A percentile compares a stretch with the other conserved stretches of the same genome.
Evolutionary conservation across 2,797 vertebrate genomes (phyloP).

Genomic region (Paramormyrops hopkinsi): DNA sequence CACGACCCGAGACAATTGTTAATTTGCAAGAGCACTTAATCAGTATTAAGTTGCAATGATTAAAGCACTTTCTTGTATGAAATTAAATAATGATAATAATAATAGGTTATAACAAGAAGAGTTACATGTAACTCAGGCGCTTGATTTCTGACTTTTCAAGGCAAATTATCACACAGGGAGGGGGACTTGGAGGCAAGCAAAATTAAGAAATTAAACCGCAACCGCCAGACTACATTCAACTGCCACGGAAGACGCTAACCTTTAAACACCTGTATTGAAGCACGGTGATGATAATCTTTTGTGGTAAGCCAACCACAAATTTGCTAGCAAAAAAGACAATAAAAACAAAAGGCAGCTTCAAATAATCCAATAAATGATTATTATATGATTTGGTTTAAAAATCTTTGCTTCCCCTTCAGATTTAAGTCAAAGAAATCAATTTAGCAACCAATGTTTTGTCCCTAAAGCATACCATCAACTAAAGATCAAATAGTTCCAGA

Average conservation of each 20-base stretch:
- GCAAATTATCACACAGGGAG: slow-evolving; percentile 2
- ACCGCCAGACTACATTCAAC: slow-evolving; percentile 18
- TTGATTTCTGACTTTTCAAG: slow-evolving; percentile 15
- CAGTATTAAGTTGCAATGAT: slow-evolving; percentile 36
- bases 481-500: neutral
- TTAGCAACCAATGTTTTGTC: neutral
- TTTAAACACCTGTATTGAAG: slow-evolving; percentile 47
- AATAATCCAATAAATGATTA: neutral
- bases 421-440: neutral
- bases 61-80: slow-evolving; percentile 48
- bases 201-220: neutral
- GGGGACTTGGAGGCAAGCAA: slow-evolving; percentile 8
- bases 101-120: slow-evolving; percentile 36
- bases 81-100: slow-evolving; percentile 27
- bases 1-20: slow-evolving; percentile 30
- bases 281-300: slow-evolving; percentile 43
- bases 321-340: neutral
- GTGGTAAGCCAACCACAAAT: slow-evolving; percentile 42
- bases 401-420: neutral
- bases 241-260: slow-evolving; percentile 53
- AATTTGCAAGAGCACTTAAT: slow-evolving; percentile 47
- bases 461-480: neutral
- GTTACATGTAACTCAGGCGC: slow-evolving; percentile 6
- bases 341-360: neutral
- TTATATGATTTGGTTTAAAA: slow-evolving; percentile 11